Conservation (phyloP, 2,113 vertebrate species). For the Ahaetulla prasina region DNA sequence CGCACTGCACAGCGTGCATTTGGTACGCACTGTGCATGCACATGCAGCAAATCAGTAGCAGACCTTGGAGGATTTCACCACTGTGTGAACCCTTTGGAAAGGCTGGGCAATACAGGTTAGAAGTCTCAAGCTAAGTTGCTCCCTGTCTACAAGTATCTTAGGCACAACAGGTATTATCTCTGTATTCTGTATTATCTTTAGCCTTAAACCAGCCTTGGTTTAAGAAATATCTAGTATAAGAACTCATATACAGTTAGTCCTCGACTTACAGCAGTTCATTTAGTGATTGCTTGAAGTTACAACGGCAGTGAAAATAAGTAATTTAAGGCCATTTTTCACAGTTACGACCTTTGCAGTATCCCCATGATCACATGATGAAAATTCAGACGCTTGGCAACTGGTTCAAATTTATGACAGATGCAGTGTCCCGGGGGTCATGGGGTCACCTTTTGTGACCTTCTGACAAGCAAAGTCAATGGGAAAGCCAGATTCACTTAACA, state of each 20-base stretch:
- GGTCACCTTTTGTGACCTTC: background rate
- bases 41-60: too few species aligned
- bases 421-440: background rate
- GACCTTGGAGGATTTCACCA: too few species aligned
- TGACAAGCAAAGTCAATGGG: background rate
- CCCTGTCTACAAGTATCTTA: background rate
- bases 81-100: background rate
- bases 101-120: background rate
- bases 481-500: background rate
- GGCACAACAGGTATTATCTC: background rate
- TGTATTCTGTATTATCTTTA: background rate
- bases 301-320: background rate
- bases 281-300: background rate
- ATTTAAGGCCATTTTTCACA: background rate
- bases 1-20: too few species aligned
- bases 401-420: background rate
- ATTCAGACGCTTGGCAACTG: background rate
- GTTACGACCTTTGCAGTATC: background rate
- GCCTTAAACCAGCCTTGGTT: background rate
- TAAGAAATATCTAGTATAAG: background rate
- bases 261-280: background rate
- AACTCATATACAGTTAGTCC: background rate
- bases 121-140: background rate
- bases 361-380: background rate
- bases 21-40: too few species aligned